Percentiles rank a stretch among this genome's conserved stretches.
Conservation (phyloP, 2,797 vertebrate species). For the Platyrinchus mystaceus region DNA sequence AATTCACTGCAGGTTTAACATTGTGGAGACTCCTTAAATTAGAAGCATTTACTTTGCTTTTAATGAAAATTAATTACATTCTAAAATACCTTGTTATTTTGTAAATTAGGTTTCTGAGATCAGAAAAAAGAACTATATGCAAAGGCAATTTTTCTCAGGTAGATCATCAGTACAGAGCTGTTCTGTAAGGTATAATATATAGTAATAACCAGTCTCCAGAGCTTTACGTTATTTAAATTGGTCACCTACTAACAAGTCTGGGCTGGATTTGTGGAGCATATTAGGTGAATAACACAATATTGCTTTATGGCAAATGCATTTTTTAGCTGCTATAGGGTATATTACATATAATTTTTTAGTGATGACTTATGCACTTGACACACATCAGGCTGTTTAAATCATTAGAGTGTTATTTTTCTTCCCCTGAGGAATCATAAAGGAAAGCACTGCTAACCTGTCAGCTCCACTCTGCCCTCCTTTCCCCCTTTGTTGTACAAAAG, state of each 20-base stretch:
- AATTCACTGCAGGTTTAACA: neutral
- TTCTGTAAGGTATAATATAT: neutral
- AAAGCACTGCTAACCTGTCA: neutral
- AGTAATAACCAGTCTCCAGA: neutral
- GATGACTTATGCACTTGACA: conserved; percentile 31
- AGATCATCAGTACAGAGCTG: neutral
- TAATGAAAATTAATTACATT: neutral
- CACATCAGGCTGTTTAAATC: conserved; percentile 53
- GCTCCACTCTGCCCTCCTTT: neutral
- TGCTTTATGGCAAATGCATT: neutral
- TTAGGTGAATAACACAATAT: neutral
- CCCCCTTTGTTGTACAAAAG: neutral
- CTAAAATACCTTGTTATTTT: neutral
- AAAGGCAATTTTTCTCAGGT: neutral
- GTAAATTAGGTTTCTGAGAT: neutral
- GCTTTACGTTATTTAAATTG: neutral
- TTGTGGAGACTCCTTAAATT: neutral
- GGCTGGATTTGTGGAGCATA: neutral
- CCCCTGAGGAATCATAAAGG: conserved; percentile 27
- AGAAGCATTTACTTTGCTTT: neutral
- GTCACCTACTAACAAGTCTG: conserved; percentile 5
- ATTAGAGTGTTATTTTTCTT: conserved; percentile 39
- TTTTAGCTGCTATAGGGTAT: conserved; percentile 16
- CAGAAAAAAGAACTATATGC: neutral
- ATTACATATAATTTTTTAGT: neutral